Evolutionary conservation across 2,888 invertebrate genomes (phyloP).

Genomic region (Alcis repandata): DNA sequence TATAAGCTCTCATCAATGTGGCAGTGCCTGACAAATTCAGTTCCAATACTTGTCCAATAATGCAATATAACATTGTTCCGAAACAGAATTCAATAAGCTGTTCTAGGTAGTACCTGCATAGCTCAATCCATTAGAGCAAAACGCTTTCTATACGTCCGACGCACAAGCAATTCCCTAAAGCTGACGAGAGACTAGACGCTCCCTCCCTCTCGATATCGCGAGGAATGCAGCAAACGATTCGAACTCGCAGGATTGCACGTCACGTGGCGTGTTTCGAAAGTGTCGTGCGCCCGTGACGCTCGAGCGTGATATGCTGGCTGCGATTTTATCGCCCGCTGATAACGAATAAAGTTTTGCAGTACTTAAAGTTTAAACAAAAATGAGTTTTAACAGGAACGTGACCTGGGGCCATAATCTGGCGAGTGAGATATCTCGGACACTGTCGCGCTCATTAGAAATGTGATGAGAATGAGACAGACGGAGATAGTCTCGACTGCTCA

Average conservation of each 20-base stretch:
- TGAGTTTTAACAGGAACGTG: background rate
- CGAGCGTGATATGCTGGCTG: conserved; percentile 20
- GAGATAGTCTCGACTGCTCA: no score
- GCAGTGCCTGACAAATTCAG: background rate
- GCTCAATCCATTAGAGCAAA: conserved; percentile 36
- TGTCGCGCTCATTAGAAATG: no score
- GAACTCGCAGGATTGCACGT: conserved; percentile 17
- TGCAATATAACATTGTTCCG: conserved; percentile 19
- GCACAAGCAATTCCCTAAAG: conserved; percentile 35
- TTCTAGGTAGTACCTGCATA: conserved; percentile 25
- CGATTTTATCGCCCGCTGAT: conserved; percentile 29
- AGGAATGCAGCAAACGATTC: conserved; percentile 39
- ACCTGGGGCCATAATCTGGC: no score
- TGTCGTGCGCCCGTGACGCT: conserved; percentile 31
- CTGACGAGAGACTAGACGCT: conserved; percentile 33
- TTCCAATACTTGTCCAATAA: background rate
- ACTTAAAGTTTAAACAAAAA: background rate
- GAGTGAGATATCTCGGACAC: no score
- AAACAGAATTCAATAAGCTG: conserved; percentile 33
- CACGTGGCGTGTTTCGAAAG: conserved; percentile 28
- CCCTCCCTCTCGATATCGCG: conserved; percentile 42
- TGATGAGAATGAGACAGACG: no score
- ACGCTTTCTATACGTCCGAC: conserved; percentile 28
- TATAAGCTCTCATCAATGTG: no score
- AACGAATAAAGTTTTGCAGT: conserved; percentile 7